Evolutionary conservation across 2,888 invertebrate genomes (phyloP), one percentile per base, ranked within the genome.

Genomic region (Alitta virens): DNA sequence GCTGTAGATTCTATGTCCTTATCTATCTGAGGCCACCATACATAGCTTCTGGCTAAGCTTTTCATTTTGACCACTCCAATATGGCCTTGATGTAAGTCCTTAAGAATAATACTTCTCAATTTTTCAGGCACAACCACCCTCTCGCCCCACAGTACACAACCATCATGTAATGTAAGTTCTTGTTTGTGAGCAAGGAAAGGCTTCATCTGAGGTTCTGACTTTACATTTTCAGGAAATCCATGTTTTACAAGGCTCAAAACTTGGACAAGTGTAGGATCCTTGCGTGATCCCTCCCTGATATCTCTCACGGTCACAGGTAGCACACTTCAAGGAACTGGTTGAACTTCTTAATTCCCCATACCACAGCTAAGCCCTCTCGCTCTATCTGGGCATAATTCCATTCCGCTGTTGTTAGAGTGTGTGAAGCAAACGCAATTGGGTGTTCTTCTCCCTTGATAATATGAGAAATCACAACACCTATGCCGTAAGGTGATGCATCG

Each of bases 191-290:
- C n/a, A n/a, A n/a, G n/a, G n/a, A n/a, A 14, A 23, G 60, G 16
- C 43, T 63, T 64, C 26, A 68, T 60, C 18, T 70, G 55, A 12
- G n/a, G 23, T 46, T 69, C 68, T n/a, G 71, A 26, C n/a, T n/a
- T n/a, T n/a, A n/a, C n/a, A n/a, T n/a, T n/a, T n/a, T n/a, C n/a
- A n/a, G 9, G 9, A 23, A 23, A 53, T 5, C 53, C 53, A 53
- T 53, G 7, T 49, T 49, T 18, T 9, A 23, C 23, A 9, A 7
- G 9, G 23, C 18, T 23, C n/a, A 23, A 53, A 12, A 53, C 53
- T 24, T 25, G 9, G n/a, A 16, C n/a, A 23, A 53, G n/a, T 23
- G 26, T 24, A 7, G 12, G 3, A n/a, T 53, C 53, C 5, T 7
- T 9, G n/a, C 26, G 7, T 5, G 24, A n/a, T 14, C 33, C 16